A percentile compares a stretch with the other conserved stretches of the same genome.
Conservation (phyloP, 1,140 invertebrate species). For the Carposina sasakii region DNA sequence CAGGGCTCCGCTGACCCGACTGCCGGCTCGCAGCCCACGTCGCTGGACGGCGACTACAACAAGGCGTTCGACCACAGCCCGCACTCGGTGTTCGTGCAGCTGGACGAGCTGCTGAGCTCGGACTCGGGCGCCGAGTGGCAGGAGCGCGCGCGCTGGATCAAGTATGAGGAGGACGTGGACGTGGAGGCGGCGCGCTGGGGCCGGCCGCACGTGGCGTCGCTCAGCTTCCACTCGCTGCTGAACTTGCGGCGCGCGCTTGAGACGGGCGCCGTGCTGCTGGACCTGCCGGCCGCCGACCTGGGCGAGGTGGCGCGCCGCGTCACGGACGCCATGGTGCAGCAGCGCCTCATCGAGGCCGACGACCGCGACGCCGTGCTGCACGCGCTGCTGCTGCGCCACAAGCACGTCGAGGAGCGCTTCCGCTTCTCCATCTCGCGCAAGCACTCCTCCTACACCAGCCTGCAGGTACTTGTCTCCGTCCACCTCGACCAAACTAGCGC, state of each 20-base stretch:
- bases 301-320: constrained; percentile 85
- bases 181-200: constrained; percentile 92
- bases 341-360: constrained; percentile 87
- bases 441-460: constrained; percentile 84
- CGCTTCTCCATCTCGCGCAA: constrained; percentile 80
- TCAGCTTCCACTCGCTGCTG: constrained; percentile 93
- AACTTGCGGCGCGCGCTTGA: constrained; percentile 91
- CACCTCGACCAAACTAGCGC: neutral
- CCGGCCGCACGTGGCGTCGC: constrained; percentile 90
- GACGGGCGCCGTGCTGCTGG: constrained; percentile 89
- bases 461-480: constrained; percentile 77
- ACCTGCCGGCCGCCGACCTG: constrained; percentile 91
- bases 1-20: constrained; percentile 80
- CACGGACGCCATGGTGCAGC: constrained; percentile 89
- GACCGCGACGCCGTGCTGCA: constrained; percentile 89
- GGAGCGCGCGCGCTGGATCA: constrained; percentile 96
- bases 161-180: constrained; percentile 96
- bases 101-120: constrained; percentile 86
- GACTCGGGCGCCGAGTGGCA: constrained; percentile 89
- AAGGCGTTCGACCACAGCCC: constrained; percentile 91
- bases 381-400: constrained; percentile 86
- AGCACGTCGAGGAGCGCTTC: constrained; percentile 86
- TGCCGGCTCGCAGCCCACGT: constrained; percentile 76
- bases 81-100: constrained; percentile 93
- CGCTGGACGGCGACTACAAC: constrained; percentile 63